Percentiles rank a stretch among this genome's conserved stretches.
Evolutionary conservation across 2,888 invertebrate species (phyloP).

Genomic region (Merodon equestris): DNA sequence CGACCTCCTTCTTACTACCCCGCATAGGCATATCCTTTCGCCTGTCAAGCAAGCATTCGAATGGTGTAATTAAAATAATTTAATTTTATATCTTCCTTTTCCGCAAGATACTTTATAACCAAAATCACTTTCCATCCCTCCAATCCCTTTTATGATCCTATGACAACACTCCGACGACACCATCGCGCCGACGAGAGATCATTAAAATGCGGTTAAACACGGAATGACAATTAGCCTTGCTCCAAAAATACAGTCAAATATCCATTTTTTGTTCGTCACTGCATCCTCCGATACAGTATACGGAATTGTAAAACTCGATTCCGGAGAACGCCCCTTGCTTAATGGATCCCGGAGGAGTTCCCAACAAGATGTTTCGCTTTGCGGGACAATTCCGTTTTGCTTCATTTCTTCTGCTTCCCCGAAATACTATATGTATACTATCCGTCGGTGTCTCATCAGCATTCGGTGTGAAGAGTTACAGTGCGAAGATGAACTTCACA

Average conservation of each 20-base stretch:
- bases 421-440: not conserved
- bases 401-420: not conserved
- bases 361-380: conserved; percentile 17
- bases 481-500: not conserved
- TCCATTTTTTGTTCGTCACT: conserved; percentile 44
- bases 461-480: not conserved
- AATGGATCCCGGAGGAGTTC: conserved; percentile 33
- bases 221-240: conserved; percentile 65
- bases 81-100: conserved; percentile 67
- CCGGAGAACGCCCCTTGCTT: conserved; percentile 31
- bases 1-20: too few relatives aligned
- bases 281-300: conserved; percentile 5
- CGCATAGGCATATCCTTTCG: not conserved
- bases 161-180: conserved; percentile 53
- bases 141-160: not conserved
- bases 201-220: conserved; percentile 63
- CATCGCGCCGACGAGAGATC: conserved; percentile 40
- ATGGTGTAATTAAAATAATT: conserved; percentile 51
- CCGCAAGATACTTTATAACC: conserved; percentile 54
- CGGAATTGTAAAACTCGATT: conserved; percentile 27
- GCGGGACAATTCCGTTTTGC: conserved; percentile 2
- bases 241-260: conserved; percentile 38
- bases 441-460: not conserved
- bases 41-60: conserved; percentile 1
- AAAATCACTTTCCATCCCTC: conserved; percentile 60